Evolutionary conservation across 2,113 vertebrate genomes (phyloP), one percentile per base, ranked within the genome.

Genomic region (Tupaia chinensis): DNA sequence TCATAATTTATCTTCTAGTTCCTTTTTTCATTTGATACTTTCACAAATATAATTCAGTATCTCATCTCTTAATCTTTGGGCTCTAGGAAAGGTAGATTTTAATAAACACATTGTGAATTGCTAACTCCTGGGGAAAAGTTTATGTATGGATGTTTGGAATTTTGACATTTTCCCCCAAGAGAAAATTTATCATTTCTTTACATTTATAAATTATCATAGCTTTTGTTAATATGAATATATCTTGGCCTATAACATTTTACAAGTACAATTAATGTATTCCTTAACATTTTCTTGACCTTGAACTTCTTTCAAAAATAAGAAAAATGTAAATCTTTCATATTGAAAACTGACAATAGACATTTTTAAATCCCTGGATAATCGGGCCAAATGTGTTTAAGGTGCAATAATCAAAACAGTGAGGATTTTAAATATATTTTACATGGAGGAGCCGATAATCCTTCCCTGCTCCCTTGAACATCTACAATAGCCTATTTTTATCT

Each of bases 151-250:
- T 92, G 14, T 65, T 90, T 94, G 27, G 5, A 77, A 56, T 66
- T 77, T 93, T 93, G 56, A 94, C 23, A 88, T 88, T 91, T 74
- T 17, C 0, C 25, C 19, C 4, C 14, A 76, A 34, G 13, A 83
- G 5, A 92, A 94, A 88, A 25, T 84, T 56, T 44, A 95, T 70
- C 23, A 81, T 83, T 80, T 95, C 14, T 87, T 87, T 56, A 94
- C 63, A 44, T 44, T 25, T 82, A 65, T 29, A 12, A 68, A 29
- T 84, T 34, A 68, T 7, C 12, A 61, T 0, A 65, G 12, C 5
- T 85, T 92, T 91, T 89, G 13, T 90, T 70, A 79, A 61, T 87
- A 85, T 76, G 17, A 65, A 89, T 77, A 61, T 91, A 82, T 60
- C 1, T 78, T 91, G 15, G 3, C 4, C 11, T 83, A 15, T 78